These are phyloP conservation scores for Spondyliosoma cantharus DNA, from an alignment of 2,797 vertebrate genomes.

Conservation along the genomic window DNA sequence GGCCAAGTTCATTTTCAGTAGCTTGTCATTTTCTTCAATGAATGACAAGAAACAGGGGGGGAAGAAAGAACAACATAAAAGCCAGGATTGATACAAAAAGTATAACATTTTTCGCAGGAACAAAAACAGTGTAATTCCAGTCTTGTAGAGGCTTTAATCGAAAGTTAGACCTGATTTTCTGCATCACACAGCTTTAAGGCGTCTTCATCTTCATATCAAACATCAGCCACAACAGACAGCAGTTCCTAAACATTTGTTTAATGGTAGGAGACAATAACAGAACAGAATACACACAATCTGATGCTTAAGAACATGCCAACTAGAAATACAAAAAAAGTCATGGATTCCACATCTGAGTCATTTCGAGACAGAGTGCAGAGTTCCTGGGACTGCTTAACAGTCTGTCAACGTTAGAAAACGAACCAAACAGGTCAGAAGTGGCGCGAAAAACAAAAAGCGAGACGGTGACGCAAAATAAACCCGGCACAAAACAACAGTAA, in stretches of 20 bases:
- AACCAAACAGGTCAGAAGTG: constrained; percentile 26
- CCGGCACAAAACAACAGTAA: constrained; percentile 1
- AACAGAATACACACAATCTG: constrained; percentile 65
- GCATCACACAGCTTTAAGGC: not conserved
- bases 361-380: constrained; percentile 40
- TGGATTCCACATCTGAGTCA: constrained; percentile 33
- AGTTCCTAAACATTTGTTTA: constrained; percentile 71
- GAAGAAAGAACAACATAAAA: not conserved
- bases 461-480: constrained; percentile 43
- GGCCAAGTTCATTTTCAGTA: not conserved
- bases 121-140: not conserved
- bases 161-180: not conserved
- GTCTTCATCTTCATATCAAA: constrained; percentile 9
- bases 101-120: not conserved
- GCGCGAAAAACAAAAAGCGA: constrained; percentile 46
- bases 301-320: constrained; percentile 77
- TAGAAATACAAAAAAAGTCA: constrained; percentile 55
- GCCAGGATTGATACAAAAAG: too few relatives aligned
- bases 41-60: not conserved
- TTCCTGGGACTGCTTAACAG: constrained; percentile 35
- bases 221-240: not conserved
- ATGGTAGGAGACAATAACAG: constrained; percentile 67
- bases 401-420: constrained; percentile 54
- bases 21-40: not conserved
- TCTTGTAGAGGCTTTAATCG: not conserved